Conservation (phyloP, 2,888 invertebrate species). For the Nasonia oneida region DNA sequence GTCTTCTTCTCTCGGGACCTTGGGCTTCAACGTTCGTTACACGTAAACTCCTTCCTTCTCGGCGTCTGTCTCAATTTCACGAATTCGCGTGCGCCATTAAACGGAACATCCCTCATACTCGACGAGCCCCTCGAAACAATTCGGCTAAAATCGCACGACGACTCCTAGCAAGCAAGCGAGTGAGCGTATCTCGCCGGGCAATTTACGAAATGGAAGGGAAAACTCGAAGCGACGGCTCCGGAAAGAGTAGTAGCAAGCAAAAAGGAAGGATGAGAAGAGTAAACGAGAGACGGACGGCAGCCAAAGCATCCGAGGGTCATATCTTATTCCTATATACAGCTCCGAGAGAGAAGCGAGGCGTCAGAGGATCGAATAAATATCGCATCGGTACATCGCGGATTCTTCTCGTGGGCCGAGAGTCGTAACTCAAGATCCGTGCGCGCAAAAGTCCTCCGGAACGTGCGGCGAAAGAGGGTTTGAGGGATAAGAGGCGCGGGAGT, state of each 20-base stretch:
- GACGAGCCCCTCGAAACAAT: constrained; percentile 13
- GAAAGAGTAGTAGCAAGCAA: background rate
- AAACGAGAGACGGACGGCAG: constrained; percentile 23
- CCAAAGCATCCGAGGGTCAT: constrained; percentile 26
- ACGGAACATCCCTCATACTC: no score
- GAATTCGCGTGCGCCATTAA: no score
- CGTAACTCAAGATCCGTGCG: constrained; percentile 53
- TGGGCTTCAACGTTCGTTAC: no score
- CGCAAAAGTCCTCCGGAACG: constrained; percentile 18
- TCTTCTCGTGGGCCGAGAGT: constrained; percentile 43
- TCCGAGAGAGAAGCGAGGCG: constrained; percentile 5
- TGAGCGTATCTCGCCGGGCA: constrained; percentile 46
- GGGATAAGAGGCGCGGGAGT: background rate
- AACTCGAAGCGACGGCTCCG: constrained; percentile 45
- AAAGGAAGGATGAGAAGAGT: constrained; percentile 7
- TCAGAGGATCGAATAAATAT: constrained; percentile 58
- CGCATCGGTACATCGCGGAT: constrained; percentile 40
- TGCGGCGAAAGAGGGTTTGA: constrained; percentile 37
- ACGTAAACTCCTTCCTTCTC: no score
- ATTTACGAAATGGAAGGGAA: constrained; percentile 61
- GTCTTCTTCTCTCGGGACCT: background rate
- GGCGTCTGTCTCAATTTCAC: no score
- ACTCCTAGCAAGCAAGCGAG: no score
- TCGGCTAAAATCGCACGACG: constrained; percentile 37
- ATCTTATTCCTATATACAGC: constrained; percentile 21